A percentile compares a stretch with the other conserved stretches of the same genome.
These are phyloP conservation scores for Prionace glauca DNA, from an alignment of 2,797 vertebrate species.

Conservation along the genomic window DNA sequence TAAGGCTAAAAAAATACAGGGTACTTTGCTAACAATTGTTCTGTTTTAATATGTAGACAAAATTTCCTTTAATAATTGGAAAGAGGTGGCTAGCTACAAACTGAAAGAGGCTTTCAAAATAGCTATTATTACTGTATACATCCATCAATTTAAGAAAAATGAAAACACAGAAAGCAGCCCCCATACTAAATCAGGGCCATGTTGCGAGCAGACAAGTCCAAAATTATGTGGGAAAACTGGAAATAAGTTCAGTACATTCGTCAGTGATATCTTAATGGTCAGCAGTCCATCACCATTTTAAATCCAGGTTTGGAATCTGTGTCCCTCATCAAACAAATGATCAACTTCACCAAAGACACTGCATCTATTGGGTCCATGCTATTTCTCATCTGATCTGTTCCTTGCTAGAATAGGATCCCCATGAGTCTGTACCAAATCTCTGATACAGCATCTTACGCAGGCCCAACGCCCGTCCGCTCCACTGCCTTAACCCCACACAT, in stretches of 20 bases:
- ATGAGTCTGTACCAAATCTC: too few species aligned
- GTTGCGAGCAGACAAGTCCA: background rate
- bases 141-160: background rate
- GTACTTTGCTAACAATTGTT: background rate
- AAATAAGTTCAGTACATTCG: background rate
- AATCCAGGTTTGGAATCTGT: background rate
- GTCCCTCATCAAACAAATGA: background rate
- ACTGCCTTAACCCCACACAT: too few species aligned
- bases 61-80: background rate
- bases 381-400: background rate
- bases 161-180: background rate
- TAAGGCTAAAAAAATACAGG: background rate
- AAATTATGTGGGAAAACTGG: background rate
- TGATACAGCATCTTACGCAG: too few species aligned
- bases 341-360: background rate
- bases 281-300: background rate
- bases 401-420: background rate
- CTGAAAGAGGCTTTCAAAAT: background rate
- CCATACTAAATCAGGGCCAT: background rate
- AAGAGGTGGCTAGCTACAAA: background rate
- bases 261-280: background rate
- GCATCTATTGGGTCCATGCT: background rate
- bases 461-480: too few species aligned
- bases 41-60: background rate
- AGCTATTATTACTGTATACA: background rate